A percentile compares a stretch with the other conserved stretches of the same genome.
phyloP scores from a whole-genome alignment of 2,888 invertebrate species.

The Drosophila helvetica region DNA sequence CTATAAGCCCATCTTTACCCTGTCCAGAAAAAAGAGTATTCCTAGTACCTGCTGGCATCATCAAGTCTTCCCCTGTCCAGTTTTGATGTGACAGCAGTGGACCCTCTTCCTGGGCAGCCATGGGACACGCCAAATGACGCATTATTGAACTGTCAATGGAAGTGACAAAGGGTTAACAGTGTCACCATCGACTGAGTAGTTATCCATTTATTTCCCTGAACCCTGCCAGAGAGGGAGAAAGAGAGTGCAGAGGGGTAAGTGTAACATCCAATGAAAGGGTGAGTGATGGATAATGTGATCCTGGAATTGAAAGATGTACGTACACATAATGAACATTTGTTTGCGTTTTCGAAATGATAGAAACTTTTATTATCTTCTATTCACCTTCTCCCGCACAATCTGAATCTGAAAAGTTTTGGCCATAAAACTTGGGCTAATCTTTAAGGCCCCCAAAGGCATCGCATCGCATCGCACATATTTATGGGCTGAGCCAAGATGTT shows the following conservation, averaged over 20 bases:
- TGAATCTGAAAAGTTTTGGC: constrained; percentile 33
- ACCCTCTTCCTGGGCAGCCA: constrained; percentile 5
- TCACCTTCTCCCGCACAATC: constrained; percentile 31
- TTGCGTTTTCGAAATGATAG: background rate
- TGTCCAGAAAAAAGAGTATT: background rate
- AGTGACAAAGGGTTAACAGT: constrained; percentile 79
- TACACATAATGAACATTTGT: background rate
- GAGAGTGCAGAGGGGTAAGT: background rate
- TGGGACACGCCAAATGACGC: constrained; percentile 66
- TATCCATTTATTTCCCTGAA: constrained; percentile 40
- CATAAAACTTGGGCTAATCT: constrained; percentile 34
- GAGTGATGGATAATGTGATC: background rate
- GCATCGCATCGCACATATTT: constrained; percentile 45
- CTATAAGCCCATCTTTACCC: constrained; percentile 20
- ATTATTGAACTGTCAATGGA: constrained; percentile 80
- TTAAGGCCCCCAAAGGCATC: constrained; percentile 27
- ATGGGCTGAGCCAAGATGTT: constrained; percentile 40
- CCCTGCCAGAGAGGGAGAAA: constrained; percentile 2
- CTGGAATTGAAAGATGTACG: background rate
- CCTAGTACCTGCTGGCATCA: constrained; percentile 34
- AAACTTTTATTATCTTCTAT: constrained; percentile 1
- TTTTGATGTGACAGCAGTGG: constrained; percentile 39
- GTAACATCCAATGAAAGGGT: background rate
- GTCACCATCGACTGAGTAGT: constrained; percentile 66
- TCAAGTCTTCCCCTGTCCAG: constrained; percentile 30